Percentiles rank a stretch among this genome's conserved stretches.
Conservation (phyloP, 2,888 invertebrate species). For the Pandemis corylana region DNA sequence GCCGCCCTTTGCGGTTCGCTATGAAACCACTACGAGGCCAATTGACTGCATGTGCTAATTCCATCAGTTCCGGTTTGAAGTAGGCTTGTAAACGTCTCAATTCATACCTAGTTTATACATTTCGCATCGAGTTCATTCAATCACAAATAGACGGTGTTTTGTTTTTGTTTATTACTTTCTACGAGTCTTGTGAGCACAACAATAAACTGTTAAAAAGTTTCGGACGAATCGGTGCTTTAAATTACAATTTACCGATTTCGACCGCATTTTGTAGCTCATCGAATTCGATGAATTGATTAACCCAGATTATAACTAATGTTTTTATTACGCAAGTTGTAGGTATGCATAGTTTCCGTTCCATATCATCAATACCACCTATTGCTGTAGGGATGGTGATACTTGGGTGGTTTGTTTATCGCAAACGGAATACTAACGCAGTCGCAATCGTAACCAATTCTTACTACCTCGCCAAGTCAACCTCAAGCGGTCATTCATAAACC, state of each 20-base stretch:
- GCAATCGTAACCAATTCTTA: slow-evolving; percentile 16
- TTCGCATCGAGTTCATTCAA: slow-evolving; percentile 3
- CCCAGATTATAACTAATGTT: slow-evolving; percentile 1
- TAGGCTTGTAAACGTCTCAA: slow-evolving; percentile 22
- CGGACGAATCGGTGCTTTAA: background rate
- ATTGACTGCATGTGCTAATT: slow-evolving; percentile 58
- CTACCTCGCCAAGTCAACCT: slow-evolving; percentile 23
- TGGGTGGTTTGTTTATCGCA: background rate
- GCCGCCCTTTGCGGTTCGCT: slow-evolving; percentile 60
- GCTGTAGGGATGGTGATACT: no score
- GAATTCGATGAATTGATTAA: slow-evolving; percentile 8
- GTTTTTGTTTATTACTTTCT: background rate
- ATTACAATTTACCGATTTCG: slow-evolving; percentile 5
- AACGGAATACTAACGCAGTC: slow-evolving; percentile 9
- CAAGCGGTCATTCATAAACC: slow-evolving; percentile 28
- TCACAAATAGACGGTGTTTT: slow-evolving; percentile 1
- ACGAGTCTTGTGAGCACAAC: background rate
- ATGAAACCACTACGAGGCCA: slow-evolving; percentile 62
- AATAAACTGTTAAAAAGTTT: background rate
- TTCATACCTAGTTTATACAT: slow-evolving; percentile 39
- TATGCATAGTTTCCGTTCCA: slow-evolving; percentile 6
- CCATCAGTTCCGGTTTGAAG: slow-evolving; percentile 59
- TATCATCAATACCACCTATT: background rate
- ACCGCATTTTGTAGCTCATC: slow-evolving; percentile 8
- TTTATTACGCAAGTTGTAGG: slow-evolving; percentile 9